phyloP scores from a whole-genome alignment of 2,113 vertebrate genomes.

The Spea bombifrons region DNA sequence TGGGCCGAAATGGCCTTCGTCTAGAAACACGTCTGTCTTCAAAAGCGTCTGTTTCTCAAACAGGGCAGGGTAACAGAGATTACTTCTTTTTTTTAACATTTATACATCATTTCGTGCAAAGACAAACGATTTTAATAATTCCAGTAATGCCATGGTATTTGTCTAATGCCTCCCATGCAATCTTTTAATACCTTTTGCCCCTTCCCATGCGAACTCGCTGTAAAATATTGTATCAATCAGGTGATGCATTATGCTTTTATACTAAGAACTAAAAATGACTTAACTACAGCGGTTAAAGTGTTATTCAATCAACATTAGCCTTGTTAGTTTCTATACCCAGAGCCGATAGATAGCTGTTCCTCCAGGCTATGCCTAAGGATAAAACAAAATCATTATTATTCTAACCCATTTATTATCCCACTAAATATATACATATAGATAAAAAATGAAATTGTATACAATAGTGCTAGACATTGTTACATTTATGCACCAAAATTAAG shows the following conservation, averaged over 20 bases:
- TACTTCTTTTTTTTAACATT: constrained; percentile 55
- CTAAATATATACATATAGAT: constrained; percentile 69
- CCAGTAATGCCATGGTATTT: constrained; percentile 69
- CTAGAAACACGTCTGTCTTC: constrained; percentile 71
- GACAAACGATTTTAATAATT: constrained; percentile 83
- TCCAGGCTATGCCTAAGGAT: constrained; percentile 74
- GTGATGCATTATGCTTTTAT: constrained; percentile 72
- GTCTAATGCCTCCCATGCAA: constrained; percentile 78
- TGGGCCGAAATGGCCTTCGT: constrained; percentile 77
- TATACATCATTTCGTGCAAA: constrained; percentile 71
- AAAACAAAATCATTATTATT: constrained; percentile 72
- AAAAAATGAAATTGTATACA: constrained; percentile 49
- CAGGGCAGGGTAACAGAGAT: constrained; percentile 45
- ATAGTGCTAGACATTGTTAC: constrained; percentile 58
- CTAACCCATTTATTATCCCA: constrained; percentile 71
- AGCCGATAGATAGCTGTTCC: constrained; percentile 65
- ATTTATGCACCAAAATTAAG: not conserved
- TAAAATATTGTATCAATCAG: constrained; percentile 71
- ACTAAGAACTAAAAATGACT: constrained; percentile 75
- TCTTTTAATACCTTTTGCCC: constrained; percentile 69
- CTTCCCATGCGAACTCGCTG: constrained; percentile 67
- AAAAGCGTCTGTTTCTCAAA: constrained; percentile 50
- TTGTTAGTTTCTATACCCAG: constrained; percentile 70
- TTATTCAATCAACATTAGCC: constrained; percentile 77
- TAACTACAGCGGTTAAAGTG: constrained; percentile 73